Evolutionary conservation across 2,888 invertebrate species (phyloP).

Genomic region (Cremastinae sp.): DNA sequence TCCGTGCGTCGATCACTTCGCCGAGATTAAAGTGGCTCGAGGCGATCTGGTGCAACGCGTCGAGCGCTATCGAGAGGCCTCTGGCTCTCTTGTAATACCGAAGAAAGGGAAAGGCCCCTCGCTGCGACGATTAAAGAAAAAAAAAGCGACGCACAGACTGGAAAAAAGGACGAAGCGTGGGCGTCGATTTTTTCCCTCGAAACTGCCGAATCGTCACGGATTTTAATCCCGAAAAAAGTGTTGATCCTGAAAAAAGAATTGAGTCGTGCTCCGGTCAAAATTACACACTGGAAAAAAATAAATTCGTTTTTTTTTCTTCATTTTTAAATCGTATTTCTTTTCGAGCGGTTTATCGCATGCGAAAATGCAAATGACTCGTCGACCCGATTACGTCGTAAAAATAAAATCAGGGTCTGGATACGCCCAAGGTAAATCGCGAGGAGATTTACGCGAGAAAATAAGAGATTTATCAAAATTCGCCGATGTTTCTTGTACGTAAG

Average conservation of each 20-base stretch:
- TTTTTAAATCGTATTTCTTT: too few relatives aligned
- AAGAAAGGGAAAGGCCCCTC: constrained; percentile 46
- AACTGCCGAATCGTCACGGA: constrained; percentile 2
- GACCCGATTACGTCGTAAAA: constrained; percentile 57
- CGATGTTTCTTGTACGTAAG: neutral
- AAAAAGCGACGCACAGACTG: neutral
- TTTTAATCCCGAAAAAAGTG: constrained; percentile 24
- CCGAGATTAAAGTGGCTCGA: constrained; percentile 40
- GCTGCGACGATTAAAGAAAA: constrained; percentile 13
- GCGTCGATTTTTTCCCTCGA: neutral
- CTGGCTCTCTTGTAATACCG: neutral
- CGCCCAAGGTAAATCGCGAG: constrained; percentile 46
- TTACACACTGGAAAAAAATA: constrained; percentile 5
- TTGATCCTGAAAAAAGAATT: constrained; percentile 37
- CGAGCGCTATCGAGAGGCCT: constrained; percentile 31
- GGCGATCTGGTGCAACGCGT: constrained; percentile 60
- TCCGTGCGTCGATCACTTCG: constrained; percentile 53
- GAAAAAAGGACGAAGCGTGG: neutral
- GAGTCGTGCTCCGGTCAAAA: constrained; percentile 9
- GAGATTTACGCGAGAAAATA: constrained; percentile 25
- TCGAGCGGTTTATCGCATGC: constrained; percentile 6
- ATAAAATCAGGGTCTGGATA: constrained; percentile 44
- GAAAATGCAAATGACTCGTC: constrained; percentile 52
- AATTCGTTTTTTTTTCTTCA: neutral
- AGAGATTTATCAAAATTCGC: constrained; percentile 38